Base-by-base conservation (phyloP, 2,888 invertebrate species). In the Cyclophora punctaria region DNA sequence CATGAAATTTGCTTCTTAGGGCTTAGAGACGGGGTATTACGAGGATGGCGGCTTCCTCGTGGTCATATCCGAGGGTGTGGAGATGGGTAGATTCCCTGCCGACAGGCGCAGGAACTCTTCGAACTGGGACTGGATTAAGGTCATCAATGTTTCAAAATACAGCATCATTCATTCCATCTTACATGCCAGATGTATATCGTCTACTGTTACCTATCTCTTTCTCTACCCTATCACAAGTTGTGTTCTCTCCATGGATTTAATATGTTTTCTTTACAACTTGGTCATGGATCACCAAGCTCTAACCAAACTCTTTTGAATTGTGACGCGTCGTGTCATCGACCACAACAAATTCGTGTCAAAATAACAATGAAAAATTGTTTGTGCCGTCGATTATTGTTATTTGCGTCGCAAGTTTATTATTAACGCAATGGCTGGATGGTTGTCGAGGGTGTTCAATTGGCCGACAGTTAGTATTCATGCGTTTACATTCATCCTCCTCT, bases 101-200 rank as follows among this genome's bases (percentile, higher is more conserved):
- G 85, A 89, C 72, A 80, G 72, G 68, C 90, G 90, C 84, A 90
- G 90, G 78, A 89, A 89, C 79, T 90, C 90, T 78, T 82, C 87
- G 71, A 90, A 91, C 85, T 92, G 92, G 92, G 90, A 90, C 81
- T 92, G 92, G 92, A 84, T 92, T 80, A 92, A 92, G 92, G 92
- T 92, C 88, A 82, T 87, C 81, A 72, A 72, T 73, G 73, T 77
- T 78, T 75, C 76, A 73, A 71, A 79, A 69, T 73, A 69, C 67
- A 73, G 66, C 59, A 56, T 62, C 59, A 62, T 63, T 58, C 84
- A 83, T 84, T 83, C 84, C 84, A 83, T 81, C 71, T 82, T 75
- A 73, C 73, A 80, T 75, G 73, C 70, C 78, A 67, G 65, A 51
- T 58, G 55, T 55, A 50, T 53, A 58, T 57, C 55, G 57, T 56